Evolutionary conservation across 2,797 vertebrate genomes (phyloP), one percentile per base, ranked within the genome.

Genomic region (Percopsis omiscomaycus): DNA sequence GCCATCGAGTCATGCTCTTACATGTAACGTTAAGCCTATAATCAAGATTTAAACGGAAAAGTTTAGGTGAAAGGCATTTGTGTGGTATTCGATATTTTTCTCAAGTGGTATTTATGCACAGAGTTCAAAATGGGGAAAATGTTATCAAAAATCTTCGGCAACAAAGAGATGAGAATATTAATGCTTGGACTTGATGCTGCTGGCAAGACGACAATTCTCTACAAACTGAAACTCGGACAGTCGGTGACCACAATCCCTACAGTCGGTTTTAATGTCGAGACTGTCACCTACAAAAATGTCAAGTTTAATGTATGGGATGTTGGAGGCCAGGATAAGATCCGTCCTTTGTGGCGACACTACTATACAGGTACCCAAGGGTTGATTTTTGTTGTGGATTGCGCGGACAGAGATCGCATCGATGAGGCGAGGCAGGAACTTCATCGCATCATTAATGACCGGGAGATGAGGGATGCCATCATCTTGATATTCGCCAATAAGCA

Each of bases 141-240:
- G 93, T 93, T 99, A 58, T 99, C 98, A 69, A 99, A 99, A 86
- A 98, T 99, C 82, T 99, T 99, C 84, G 97, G 97, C 84, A 99
- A 98, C 95, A 99, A 99, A 93, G 98, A 99, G 90, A 99, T 99
- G 98, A 96, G 98, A 93, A 98, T 99, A 95, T 86, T 99, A 91
- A 98, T 99, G 98, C 91, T 99, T 73, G 98, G 98, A 87, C 92
- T 99, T 78, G 98, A 99, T 81, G 98, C 98, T 11, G 97, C 98
- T 14, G 97, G 97, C 66, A 99, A 99, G 90, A 99, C 98, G 54
- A 99, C 98, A 68, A 99, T 99, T 85, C 95, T 99, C 78, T 99
- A 99, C 89, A 99, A 99, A 92, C 92, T 99, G 80, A 99, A 99
- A 94, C 93, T 99, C 60, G 98, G 98, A 89, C 98, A 99, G 93